Evolutionary conservation across 1,140 invertebrate genomes (phyloP), one percentile per base, ranked within the genome.

Genomic region (Hyposmocoma kahamanoa): DNA sequence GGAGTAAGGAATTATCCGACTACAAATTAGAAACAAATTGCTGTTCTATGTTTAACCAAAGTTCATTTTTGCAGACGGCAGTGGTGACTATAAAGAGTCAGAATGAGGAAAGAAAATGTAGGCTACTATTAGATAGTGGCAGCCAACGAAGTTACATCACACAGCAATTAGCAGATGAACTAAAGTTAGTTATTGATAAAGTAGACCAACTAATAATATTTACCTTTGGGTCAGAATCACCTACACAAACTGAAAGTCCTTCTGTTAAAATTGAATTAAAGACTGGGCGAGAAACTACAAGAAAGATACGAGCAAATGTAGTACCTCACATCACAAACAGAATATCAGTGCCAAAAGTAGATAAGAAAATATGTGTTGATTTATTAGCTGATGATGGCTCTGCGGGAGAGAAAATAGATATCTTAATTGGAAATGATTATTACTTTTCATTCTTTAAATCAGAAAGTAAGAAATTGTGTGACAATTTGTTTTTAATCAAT

Each of bases 401-500:
- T 22, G 20, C 10, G 8, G 48, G 48, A 5, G 41, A 43, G 11
- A 18, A n/a, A 1, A 22, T 50, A 17, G 19, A 50, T 36, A 1
- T 50, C 0, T n/a, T 50, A 1, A 43, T 50, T 18, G 48, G 48
- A 17, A 50, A 50, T 19, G 41, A 50, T 28, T 50, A 50, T 24
- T 50, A 36, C 26, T 2, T 4, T 22, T 11, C 15, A 1, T 50
- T 50, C 26, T 34, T 42, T 1, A 11, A 13, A 22, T 11, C 42
- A 19, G 13, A 11, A 1, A 34, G 10, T 5, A 32, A 22, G 11
- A n/a, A 36, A 32, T 8, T 50, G 1, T 9, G 10, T 11, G 26
- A 42, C 4, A 22, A 43, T 18, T n/a, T 50, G 5, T 50, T 22
- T 34, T 11, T 43, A 1, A 36, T 50, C 0, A 17, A 50, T 17